These are phyloP conservation scores for Aurelia sp. DNA, from an alignment of 30 jellyfish, hydroid and myxozoan genomes.

Conservation along the genomic window DNA sequence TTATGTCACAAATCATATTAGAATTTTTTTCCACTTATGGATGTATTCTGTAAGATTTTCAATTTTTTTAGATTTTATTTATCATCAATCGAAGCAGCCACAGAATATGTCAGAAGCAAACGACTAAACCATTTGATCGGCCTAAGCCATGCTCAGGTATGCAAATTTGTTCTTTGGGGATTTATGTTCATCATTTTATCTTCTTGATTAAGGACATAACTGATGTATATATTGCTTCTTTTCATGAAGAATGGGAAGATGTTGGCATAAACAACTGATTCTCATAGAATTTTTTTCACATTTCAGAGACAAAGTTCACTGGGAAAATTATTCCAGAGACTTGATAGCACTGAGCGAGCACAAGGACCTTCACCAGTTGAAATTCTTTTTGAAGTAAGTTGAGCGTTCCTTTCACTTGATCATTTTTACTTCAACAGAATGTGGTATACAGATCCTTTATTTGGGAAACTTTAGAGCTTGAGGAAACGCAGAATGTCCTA, in stretches of 20 bases:
- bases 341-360: constrained; percentile 67
- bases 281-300: too few relatives aligned
- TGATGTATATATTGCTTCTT: too few relatives aligned
- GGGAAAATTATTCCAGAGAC: constrained; percentile 69
- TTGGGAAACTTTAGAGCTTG: too few relatives aligned
- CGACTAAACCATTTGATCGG: constrained; percentile 74
- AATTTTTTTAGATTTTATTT: constrained; percentile 76
- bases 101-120: constrained; percentile 88
- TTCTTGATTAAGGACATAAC: too few relatives aligned
- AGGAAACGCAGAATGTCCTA: too few relatives aligned
- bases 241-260: not conserved
- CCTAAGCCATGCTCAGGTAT: constrained; percentile 82
- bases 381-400: constrained; percentile 79
- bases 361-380: constrained; percentile 81
- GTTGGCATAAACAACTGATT: too few relatives aligned
- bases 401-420: not conserved
- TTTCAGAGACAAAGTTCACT: constrained; percentile 64
- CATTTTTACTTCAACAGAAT: too few relatives aligned
- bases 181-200: too few relatives aligned
- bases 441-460: too few relatives aligned
- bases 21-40: not conserved
- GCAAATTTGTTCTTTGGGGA: not conserved
- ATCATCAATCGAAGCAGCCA: constrained; percentile 95
- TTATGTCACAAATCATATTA: not conserved
- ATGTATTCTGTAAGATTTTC: too few relatives aligned